Evolutionary conservation across 2,888 invertebrate species (phyloP).

Genomic region (Caenorhabditis wallacei): DNA sequence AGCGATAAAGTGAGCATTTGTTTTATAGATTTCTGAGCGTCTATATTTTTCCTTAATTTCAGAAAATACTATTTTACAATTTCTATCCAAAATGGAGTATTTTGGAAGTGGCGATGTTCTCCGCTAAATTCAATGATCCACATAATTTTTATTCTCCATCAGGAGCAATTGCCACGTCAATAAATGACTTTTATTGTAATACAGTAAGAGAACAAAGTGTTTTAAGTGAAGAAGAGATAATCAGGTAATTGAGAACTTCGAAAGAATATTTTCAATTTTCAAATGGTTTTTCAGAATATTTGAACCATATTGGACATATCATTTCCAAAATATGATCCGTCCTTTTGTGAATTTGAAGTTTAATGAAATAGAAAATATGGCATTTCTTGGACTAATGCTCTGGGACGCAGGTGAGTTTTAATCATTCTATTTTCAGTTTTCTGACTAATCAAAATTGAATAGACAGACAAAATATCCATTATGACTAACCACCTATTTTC

Average conservation of each 20-base stretch:
- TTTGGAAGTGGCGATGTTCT: slow-evolving; percentile 35
- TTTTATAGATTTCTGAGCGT: too few relatives aligned
- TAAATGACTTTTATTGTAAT: slow-evolving; percentile 39
- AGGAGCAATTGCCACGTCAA: slow-evolving; percentile 15
- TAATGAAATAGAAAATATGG: slow-evolving; percentile 39
- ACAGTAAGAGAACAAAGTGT: slow-evolving; percentile 8
- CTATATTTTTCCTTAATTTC: slow-evolving; percentile 7
- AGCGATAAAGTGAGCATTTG: slow-evolving; percentile 26
- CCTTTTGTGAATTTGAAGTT: slow-evolving; percentile 25
- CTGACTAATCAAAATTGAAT: background rate
- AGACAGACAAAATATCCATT: background rate
- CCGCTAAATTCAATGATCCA: slow-evolving; percentile 26
- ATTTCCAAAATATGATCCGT: slow-evolving; percentile 32
- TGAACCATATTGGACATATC: slow-evolving; percentile 49
- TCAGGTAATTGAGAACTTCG: slow-evolving; percentile 30
- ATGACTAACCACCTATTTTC: background rate
- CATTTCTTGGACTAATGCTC: slow-evolving; percentile 39
- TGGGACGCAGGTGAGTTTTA: slow-evolving; percentile 50
- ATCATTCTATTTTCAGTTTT: background rate
- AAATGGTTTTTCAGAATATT: slow-evolving; percentile 37
- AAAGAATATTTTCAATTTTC: too few relatives aligned
- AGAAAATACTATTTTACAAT: slow-evolving; percentile 46
- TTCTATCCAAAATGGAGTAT: slow-evolving; percentile 57
- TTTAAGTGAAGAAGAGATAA: slow-evolving; percentile 40
- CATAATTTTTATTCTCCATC: slow-evolving; percentile 46